phyloP scores from a whole-genome alignment of 2,113 vertebrate species.

The Megalops atlanticus region DNA sequence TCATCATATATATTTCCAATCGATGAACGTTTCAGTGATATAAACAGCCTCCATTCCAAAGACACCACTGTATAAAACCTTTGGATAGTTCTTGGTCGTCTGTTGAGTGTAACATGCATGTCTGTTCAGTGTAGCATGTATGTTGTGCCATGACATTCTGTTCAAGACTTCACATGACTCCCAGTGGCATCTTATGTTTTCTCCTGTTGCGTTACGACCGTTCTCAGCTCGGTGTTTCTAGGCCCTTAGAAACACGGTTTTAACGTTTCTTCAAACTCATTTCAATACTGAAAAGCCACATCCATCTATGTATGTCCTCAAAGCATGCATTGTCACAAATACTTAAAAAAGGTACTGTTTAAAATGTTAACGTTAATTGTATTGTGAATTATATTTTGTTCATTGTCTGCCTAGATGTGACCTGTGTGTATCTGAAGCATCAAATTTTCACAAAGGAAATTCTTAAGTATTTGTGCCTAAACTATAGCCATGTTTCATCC shows the following conservation, averaged over 20 bases:
- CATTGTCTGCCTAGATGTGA: constrained; percentile 81
- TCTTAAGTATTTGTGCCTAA: constrained; percentile 87
- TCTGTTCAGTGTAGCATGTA: neutral
- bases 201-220: neutral
- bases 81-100: neutral
- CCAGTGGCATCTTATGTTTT: neutral
- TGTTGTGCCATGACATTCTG: constrained; percentile 7
- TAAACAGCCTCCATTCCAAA: neutral
- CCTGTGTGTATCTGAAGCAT: constrained; percentile 74
- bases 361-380: constrained; percentile 78
- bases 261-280: constrained; percentile 55
- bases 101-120: neutral
- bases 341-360: constrained; percentile 72
- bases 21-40: neutral
- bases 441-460: constrained; percentile 73
- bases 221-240: constrained; percentile 57
- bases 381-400: constrained; percentile 77
- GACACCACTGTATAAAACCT: neutral
- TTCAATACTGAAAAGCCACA: constrained; percentile 65
- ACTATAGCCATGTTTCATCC: constrained; percentile 77
- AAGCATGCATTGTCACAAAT: constrained; percentile 85
- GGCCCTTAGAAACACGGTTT: constrained; percentile 51
- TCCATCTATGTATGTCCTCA: constrained; percentile 63
- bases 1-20: neutral
- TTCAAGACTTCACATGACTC: constrained; percentile 12